Base-by-base conservation (phyloP, 1,140 invertebrate species). In the Aphidius ervi region DNA sequence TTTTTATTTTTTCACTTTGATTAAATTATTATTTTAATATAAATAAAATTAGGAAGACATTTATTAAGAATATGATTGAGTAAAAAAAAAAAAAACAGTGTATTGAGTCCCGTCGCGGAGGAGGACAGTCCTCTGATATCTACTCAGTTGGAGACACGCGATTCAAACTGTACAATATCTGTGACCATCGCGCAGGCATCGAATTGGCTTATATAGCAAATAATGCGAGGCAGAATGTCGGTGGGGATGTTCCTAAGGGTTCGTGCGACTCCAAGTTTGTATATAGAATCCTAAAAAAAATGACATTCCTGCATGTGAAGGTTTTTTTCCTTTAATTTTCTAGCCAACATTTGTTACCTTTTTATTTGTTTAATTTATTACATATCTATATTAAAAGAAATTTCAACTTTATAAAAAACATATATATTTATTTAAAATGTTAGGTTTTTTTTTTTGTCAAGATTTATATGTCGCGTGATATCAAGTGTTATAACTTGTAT, bases 141-240 rank as follows among this genome's bases (percentile, higher is more conserved):
- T 62, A 67, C 70, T 65, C 60, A 61, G 65, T 72, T 72, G 66
- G 59, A 54, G 67, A 71, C 77, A 77, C 75, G 77, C 76, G 73
- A 75, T 69, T 66, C 59, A 65, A 71, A 69, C 71, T 69, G 58
- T 55, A 62, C 70, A 67, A 68, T 68, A 69, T 67, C 68, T 74
- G 72, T 70, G 74, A 73, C 70, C 67, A 69, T 74, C 68, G 76
- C 74, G 68, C 74, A 72, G 31, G 67, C 71, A 70, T 68, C 66
- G 69, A 67, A 70, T 62, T 63, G 60, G 64, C 68, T 75, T 74
- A 70, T 75, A 72, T 71, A 72, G 55, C 63, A 62, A 56, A 49
- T 31, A 58, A n/a, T 46, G 16, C 23, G 23, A 31, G 23, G 23
- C 4, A 10, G 41, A 46, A 56, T 46, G 56, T 43, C 64, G 61